Conservation (phyloP, 2,797 vertebrate species). For the Vespertilio murinus region DNA sequence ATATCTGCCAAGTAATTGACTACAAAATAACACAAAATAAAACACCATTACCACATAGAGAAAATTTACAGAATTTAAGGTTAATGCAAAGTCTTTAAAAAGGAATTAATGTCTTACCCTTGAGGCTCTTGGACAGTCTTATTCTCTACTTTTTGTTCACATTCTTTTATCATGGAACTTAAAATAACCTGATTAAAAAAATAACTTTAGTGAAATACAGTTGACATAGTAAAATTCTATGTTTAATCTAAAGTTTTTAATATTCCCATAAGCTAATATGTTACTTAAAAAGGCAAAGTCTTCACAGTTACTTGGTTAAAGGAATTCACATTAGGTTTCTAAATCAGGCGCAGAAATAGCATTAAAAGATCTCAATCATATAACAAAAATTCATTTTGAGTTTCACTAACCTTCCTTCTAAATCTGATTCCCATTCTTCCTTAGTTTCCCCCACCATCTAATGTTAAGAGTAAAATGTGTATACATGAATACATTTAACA, state of each 20-base stretch:
- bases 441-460: background rate
- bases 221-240: slow-evolving; percentile 31
- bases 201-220: slow-evolving; percentile 18
- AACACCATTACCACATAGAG: background rate
- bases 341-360: background rate
- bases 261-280: slow-evolving; percentile 3
- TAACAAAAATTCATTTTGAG: slow-evolving; percentile 5
- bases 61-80: slow-evolving; percentile 33
- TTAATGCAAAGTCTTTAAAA: slow-evolving; percentile 19
- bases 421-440: background rate
- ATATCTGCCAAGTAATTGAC: slow-evolving; percentile 20
- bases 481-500: background rate
- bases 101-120: slow-evolving; percentile 88
- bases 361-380: background rate
- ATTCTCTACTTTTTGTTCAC: slow-evolving; percentile 99
- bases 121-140: slow-evolving; percentile 95
- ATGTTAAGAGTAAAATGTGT: background rate
- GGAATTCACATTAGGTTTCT: background rate
- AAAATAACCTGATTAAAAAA: slow-evolving; percentile 93
- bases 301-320: background rate
- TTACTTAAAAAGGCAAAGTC: background rate
- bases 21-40: slow-evolving; percentile 41
- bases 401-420: slow-evolving; percentile 11
- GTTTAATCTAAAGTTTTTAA: background rate
- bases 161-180: slow-evolving; percentile 99